phyloP scores from a whole-genome alignment of 2,113 vertebrate species.

The Lasiurus cinereus region DNA sequence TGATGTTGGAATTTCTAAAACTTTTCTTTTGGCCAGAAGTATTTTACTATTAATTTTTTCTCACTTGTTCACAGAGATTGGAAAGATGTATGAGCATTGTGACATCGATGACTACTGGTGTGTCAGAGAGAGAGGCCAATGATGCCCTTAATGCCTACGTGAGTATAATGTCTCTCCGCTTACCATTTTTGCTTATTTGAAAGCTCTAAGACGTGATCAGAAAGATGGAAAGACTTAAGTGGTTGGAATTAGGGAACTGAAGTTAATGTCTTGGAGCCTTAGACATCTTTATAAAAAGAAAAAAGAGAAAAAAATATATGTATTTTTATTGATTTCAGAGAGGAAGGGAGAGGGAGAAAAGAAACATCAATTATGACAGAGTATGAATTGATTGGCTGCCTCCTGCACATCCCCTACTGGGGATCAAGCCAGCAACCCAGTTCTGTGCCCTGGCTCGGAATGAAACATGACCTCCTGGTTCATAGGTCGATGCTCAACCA shows the following conservation, averaged over 20 bases:
- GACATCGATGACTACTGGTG: conserved; percentile 90
- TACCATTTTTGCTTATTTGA: background rate
- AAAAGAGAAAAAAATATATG: too few relatives aligned
- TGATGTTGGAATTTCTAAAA: conserved; percentile 30
- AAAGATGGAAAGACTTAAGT: background rate
- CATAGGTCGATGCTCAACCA: too few relatives aligned
- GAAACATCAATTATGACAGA: too few relatives aligned
- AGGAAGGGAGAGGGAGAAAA: too few relatives aligned
- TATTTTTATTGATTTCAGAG: too few relatives aligned
- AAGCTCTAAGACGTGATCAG: background rate
- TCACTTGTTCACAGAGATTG: conserved; percentile 87
- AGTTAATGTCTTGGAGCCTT: background rate
- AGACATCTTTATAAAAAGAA: background rate
- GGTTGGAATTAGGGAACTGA: background rate
- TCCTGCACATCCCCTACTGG: too few relatives aligned
- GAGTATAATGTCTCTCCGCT: conserved; percentile 78
- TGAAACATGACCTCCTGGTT: too few relatives aligned
- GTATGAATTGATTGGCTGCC: too few relatives aligned
- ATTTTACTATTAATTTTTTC: conserved; percentile 7
- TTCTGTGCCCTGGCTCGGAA: too few relatives aligned
- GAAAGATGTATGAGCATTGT: conserved; percentile 94
- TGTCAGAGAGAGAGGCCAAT: conserved; percentile 96
- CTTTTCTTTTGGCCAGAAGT: background rate
- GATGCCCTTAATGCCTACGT: conserved; percentile 96
- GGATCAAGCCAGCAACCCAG: too few relatives aligned